phyloP scores from a whole-genome alignment of 2,888 invertebrate species.

The Helobdella robusta region DNA sequence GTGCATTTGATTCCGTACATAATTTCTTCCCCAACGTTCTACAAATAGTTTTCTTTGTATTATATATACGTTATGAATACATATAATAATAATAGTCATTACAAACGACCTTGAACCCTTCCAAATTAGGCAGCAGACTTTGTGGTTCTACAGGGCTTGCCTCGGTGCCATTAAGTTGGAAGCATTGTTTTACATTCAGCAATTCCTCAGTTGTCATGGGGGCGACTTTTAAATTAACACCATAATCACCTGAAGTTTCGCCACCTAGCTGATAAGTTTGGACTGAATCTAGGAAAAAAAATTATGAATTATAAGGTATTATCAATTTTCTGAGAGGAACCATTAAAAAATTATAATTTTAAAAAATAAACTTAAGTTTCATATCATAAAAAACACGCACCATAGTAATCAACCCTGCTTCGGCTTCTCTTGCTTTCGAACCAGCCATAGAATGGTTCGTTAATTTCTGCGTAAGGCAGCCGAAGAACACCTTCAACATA shows the following conservation, averaged over 20 bases:
- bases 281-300: slow-evolving; percentile 60
- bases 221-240: slow-evolving; percentile 55
- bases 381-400: slow-evolving; percentile 59
- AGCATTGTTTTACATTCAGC: slow-evolving; percentile 65
- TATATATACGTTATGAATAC: not conserved
- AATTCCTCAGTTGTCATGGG: slow-evolving; percentile 65
- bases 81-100: no score
- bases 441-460: slow-evolving; percentile 82
- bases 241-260: slow-evolving; percentile 38
- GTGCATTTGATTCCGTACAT: slow-evolving; percentile 64
- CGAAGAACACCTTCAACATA: slow-evolving; percentile 52
- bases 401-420: slow-evolving; percentile 88
- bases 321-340: no score
- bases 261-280: slow-evolving; percentile 73
- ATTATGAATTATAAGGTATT: not conserved
- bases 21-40: slow-evolving; percentile 44
- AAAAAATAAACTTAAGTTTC: no score
- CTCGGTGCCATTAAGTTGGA: slow-evolving; percentile 69
- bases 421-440: slow-evolving; percentile 65
- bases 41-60: no score
- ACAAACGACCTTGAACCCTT: slow-evolving; percentile 64
- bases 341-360: no score
- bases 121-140: slow-evolving; percentile 69
- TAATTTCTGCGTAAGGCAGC: slow-evolving; percentile 86
- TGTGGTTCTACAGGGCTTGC: slow-evolving; percentile 61